Evolutionary conservation across 2,113 vertebrate genomes (phyloP), one percentile per base, ranked within the genome.

Genomic region (Podilymbus podiceps): DNA sequence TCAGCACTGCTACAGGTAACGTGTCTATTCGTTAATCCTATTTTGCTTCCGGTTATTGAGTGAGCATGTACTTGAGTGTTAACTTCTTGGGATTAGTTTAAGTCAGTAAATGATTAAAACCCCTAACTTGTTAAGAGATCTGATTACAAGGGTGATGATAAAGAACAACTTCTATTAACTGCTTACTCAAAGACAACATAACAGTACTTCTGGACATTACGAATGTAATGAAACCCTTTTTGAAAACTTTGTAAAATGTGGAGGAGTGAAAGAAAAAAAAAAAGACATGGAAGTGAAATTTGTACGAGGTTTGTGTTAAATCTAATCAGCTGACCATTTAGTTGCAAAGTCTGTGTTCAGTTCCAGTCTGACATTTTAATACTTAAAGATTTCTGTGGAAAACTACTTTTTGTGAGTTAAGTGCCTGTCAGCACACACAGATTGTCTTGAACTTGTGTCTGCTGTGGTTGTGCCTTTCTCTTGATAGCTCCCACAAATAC

Each of bases 1-100:
- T 99, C 99, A 23, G 99, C 99, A 12, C 92, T 99, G 53, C 96
- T 99, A 72, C 99, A 99, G 99, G 99, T 99, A 98, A 85, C 9
- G 0, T 35, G 30, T 13, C 44, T 31, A 1, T 40, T 63, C 88
- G 18, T 82, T 95, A 47, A 35, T 27, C 42, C 15, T 67, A 0
- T 58, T 58, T 76, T 83, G 12, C 44, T 79, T 82, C 74, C 60
- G 42, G 62, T 47, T 56, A 9, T 20, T 1, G 1, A 72, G 73
- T 76, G 40, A 69, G 24, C 7, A 1, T 25, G 13, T 59, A 23
- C 23, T 81, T 86, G 35, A 1, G 8, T 49, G 15, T 72, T 69
- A 72, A 75, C 5, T 72, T 25, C 12, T 64, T 64, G 30, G 28
- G 28, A 67, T 89, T 91, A 28, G 28, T 53, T 67, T 20, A 59